Evolutionary conservation across 1,140 invertebrate genomes (phyloP).

Genomic region (Bradysia coprophila): DNA sequence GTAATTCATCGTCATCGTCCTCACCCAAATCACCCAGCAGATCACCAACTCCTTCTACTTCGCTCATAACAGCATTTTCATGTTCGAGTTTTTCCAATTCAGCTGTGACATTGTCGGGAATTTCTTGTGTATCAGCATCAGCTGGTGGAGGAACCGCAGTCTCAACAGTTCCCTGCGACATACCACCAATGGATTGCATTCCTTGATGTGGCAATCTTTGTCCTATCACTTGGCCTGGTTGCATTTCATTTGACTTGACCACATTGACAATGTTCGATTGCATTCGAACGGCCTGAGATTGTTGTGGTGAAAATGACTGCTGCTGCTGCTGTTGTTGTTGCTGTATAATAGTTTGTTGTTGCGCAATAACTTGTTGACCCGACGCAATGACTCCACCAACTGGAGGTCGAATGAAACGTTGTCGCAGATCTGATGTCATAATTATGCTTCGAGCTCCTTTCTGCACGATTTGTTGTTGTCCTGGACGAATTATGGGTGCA

Average conservation of each 20-base stretch:
- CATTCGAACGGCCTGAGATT: not conserved
- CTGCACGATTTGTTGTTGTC: not conserved
- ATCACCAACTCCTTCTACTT: slow-evolving; percentile 53
- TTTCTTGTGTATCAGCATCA: slow-evolving; percentile 25
- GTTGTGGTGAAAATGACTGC: too few relatives aligned
- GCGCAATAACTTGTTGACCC: not conserved
- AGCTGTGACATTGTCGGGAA: slow-evolving; percentile 59
- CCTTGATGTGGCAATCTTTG: not conserved
- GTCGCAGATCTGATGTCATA: not conserved
- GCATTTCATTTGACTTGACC: not conserved
- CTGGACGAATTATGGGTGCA: not conserved
- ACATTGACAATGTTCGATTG: not conserved
- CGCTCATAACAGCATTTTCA: slow-evolving; percentile 41
- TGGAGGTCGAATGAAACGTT: not conserved
- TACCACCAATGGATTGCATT: not conserved
- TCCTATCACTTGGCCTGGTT: not conserved
- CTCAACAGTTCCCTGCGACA: not conserved
- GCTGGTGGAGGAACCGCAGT: not conserved
- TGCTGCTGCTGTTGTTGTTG: not conserved
- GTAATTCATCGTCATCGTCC: slow-evolving; percentile 72
- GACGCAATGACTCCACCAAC: not conserved
- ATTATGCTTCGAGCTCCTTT: not conserved
- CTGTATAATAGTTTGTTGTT: not conserved
- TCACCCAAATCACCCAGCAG: slow-evolving; percentile 63
- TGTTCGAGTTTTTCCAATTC: slow-evolving; percentile 62